These are phyloP conservation scores for Oscheius sp. DNA, from an alignment of 2,888 invertebrate species.

Conservation along the genomic window DNA sequence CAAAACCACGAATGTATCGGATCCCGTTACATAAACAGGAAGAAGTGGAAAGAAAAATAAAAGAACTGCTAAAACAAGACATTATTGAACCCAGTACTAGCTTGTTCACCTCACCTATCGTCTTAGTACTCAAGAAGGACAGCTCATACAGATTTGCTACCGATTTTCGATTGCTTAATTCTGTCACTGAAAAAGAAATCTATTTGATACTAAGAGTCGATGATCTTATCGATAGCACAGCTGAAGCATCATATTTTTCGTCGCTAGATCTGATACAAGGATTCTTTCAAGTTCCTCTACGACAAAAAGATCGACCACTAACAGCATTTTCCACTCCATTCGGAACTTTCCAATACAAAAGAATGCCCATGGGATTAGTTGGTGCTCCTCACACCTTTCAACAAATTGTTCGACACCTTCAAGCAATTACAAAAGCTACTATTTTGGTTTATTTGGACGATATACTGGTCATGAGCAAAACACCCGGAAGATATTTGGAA, in stretches of 20 bases:
- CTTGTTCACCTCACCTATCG: neutral
- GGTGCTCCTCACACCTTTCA: conserved; percentile 22
- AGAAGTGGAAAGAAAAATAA: neutral
- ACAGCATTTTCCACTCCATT: neutral
- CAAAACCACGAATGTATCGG: neutral
- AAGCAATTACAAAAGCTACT: neutral
- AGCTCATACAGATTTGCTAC: neutral
- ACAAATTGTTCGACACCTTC: neutral
- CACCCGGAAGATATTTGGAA: neutral
- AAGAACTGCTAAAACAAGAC: neutral
- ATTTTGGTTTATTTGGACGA: no score
- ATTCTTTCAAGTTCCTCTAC: neutral
- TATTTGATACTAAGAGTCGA: neutral
- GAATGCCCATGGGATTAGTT: neutral
- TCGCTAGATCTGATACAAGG: neutral
- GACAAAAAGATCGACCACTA: neutral
- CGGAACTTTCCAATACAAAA: neutral
- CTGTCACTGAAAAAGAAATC: neutral
- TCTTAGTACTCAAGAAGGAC: neutral
- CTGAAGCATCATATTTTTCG: neutral
- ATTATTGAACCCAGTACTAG: neutral
- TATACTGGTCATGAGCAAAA: conserved; percentile 4
- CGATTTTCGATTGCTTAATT: neutral
- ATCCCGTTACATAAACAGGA: neutral
- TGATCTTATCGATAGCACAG: neutral